Percentiles rank a stretch among this genome's conserved stretches.
Conservation (phyloP, 35 echinoderm and acorn worm species). For the Chiridota heheva region DNA sequence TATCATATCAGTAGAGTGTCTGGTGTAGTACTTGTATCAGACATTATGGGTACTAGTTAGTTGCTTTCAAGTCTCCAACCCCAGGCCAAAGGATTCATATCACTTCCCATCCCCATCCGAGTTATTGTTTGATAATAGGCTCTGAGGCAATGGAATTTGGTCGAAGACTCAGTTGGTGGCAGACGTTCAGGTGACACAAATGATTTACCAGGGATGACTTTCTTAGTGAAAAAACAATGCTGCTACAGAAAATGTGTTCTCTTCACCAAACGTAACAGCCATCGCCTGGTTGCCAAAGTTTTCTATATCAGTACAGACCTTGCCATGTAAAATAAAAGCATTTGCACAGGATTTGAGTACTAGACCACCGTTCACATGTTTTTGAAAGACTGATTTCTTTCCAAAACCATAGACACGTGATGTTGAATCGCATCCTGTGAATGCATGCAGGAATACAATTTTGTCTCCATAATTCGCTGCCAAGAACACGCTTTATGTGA, state of each 20-base stretch:
- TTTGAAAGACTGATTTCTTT: slow-evolving; percentile 52
- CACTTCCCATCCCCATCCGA: not conserved
- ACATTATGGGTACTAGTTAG: not conserved
- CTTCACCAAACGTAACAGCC: slow-evolving; percentile 27
- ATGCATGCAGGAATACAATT: slow-evolving; percentile 58
- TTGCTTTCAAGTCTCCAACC: slow-evolving; percentile 6
- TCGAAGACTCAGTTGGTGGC: slow-evolving; percentile 27
- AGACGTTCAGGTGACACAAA: slow-evolving; percentile 46
- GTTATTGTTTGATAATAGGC: slow-evolving; percentile 22
- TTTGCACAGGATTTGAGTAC: not conserved
- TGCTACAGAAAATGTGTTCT: slow-evolving; percentile 2
- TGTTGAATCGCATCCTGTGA: slow-evolving; percentile 60
- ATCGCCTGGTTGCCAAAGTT: slow-evolving; percentile 39
- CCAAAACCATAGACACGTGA: slow-evolving; percentile 61
- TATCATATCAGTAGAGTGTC: slow-evolving; percentile 8
- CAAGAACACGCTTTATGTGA: not conserved
- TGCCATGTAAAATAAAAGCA: slow-evolving; percentile 1
- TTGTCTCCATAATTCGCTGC: no score
- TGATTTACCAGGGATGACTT: slow-evolving; percentile 23
- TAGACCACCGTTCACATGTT: slow-evolving; percentile 25
- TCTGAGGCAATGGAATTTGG: slow-evolving; percentile 23
- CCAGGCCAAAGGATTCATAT: slow-evolving; percentile 24
- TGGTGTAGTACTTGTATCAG: not conserved
- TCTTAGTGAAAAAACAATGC: slow-evolving; percentile 1
- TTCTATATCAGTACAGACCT: not conserved